Evolutionary conservation across 2,797 vertebrate genomes (phyloP), one percentile per base, ranked within the genome.

Genomic region (Coracias cyanogaster): DNA sequence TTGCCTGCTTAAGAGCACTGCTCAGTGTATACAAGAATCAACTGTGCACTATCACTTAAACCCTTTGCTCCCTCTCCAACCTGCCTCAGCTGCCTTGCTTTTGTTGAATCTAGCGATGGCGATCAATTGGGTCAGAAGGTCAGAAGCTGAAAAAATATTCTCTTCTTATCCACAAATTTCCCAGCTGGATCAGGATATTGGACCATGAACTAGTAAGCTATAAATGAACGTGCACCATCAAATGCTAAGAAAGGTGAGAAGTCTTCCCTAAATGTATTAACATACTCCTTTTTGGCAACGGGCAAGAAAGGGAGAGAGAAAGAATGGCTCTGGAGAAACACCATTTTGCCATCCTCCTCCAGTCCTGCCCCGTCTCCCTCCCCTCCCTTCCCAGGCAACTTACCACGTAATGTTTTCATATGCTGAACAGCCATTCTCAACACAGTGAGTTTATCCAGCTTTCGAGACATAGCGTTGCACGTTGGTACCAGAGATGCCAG

Each of bases 351-450:
- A 60, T 7, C 12, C 12, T 70, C 29, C 24, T 73, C 20, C 39
- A 58, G 22, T 19, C 62, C 51, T 20, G 17, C 19, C 54, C 43
- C 10, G 14, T 31, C 21, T 22, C 6, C 5, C 11, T 29, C 13
- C 7, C 3, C 28, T 25, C 15, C 13, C 11, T 25, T 16, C 41
- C 12, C 60, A 43, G 15, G 9, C 15, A 46, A 87, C 98, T 98
- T 74, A 99, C 99, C 99, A 98, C 99, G 97, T 95, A 99, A 97
- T 0, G 99, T 99, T 98, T 99, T 99, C 99, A 99, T 99, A 93
- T 99, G 99, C 96, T 99, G 99, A 49, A 99, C 99, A 4, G 99
- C 99, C 99, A 99, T 99, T 87, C 99, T 98, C 61, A 99, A 98
- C 25, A 99, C 99, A 0, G 99, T 99, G 48, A 99, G 99, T 90